Base-by-base conservation (phyloP, 1,140 invertebrate species). In the Mizuhopecten yessoensis region DNA sequence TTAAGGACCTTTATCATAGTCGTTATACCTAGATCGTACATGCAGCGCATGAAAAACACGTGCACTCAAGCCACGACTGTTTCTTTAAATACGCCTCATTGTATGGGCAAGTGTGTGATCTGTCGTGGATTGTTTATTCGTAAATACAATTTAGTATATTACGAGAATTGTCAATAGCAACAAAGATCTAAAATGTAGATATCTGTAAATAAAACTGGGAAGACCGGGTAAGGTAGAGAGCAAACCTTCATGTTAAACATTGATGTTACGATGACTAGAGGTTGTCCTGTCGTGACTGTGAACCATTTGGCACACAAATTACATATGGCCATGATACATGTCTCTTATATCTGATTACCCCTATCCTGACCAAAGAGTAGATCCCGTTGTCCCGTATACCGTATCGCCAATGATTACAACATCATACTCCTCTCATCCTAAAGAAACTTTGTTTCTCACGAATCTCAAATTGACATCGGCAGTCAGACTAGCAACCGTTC, bases 361-460 rank as follows among this genome's bases (percentile, higher is more conserved):
- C 57, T 29, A n/a, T 7, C 20, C 57, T n/a, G 57, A 7, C 23
- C 23, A 75, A 5, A 17, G 57, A 75, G 23, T n/a, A 29, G 57
- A n/a, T 75, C 57, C 57, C 57, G 57, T 75, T 75, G 57, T 75
- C 57, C 57, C 57, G n/a, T 45, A 29, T 75, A 29, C 23, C n/a
- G 57, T 75, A 75, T 29, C 57, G n/a, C 7, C 5, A 75, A 17
- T 75, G 2, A 75, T n/a, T 75, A 75, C 23, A 9, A 75, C 57
- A 29, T 11, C 20, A 75, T 75, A 75, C 23, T 75, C n/a, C 1
- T 75, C 57, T 75, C 57, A 75, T 75, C 57, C 57, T 75, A 23
- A n/a, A 29, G 57, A 75, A 75, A 75, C 23, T 75, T 75, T 75
- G 57, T 75, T 75, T 75, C 57, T 75, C 57, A 75, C 57, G 57